These are phyloP conservation scores for Hesperophylax magnus DNA, from an alignment of 1,140 invertebrate species.

Conservation along the genomic window DNA sequence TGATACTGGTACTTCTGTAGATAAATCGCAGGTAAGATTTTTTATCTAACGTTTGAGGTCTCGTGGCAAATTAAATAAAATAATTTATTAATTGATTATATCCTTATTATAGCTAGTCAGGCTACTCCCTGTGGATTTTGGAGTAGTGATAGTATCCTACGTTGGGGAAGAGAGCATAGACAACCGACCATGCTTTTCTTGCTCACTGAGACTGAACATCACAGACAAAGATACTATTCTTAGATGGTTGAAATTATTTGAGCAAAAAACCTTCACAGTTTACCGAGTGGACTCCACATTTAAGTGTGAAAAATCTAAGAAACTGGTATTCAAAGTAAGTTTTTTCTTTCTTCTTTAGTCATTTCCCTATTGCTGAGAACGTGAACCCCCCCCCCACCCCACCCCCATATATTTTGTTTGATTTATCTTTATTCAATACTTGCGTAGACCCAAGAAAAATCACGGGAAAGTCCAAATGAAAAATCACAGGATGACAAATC, in stretches of 20 bases:
- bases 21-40: slow-evolving; percentile 35
- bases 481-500: no score
- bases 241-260: slow-evolving; percentile 29
- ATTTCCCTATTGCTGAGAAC: no score
- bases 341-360: no score
- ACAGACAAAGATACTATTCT: slow-evolving; percentile 31
- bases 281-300: slow-evolving; percentile 33
- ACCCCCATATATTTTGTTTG: no score
- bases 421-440: no score
- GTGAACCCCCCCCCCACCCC: no score
- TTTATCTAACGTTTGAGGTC: not conserved
- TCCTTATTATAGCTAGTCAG: slow-evolving; percentile 15
- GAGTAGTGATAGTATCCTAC: slow-evolving; percentile 33
- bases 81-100: not conserved
- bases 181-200: slow-evolving; percentile 29
- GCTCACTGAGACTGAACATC: slow-evolving; percentile 22
- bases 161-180: slow-evolving; percentile 14
- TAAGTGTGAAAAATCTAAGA: slow-evolving; percentile 36
- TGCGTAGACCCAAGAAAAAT: no score
- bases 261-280: slow-evolving; percentile 30
- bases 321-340: slow-evolving; percentile 36
- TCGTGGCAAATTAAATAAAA: not conserved
- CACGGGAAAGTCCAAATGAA: no score
- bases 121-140: slow-evolving; percentile 22
- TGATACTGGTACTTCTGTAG: slow-evolving; percentile 12